Evolutionary conservation across 2,113 vertebrate genomes (phyloP), one percentile per base, ranked within the genome.

Genomic region (Myrmecobius fasciatus): DNA sequence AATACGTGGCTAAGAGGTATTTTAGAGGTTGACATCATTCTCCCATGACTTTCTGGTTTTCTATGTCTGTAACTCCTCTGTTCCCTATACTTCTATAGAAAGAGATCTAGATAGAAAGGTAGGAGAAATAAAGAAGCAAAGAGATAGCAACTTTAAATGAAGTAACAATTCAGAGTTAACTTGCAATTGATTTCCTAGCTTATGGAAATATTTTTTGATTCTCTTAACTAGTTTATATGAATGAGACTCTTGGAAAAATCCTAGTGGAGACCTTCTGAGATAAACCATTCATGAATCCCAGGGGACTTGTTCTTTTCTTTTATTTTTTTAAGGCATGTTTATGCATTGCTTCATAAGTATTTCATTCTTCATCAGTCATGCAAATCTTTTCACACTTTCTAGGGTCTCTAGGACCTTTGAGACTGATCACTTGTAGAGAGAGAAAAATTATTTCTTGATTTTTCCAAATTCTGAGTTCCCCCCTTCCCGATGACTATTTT

Each of bases 391-490:
- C 83, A 91, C 17, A 53, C 89, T 95, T 93, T 89, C 43, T 94
- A 95, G 93, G 52, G 52, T 92, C 51, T 92, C 91, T n/a, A 96
- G 90, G 10, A 91, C 53, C 8, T 17, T 48, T 91, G 83, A 92
- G 48, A 22, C n/a, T 46, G 22, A 91, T 53, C 95, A 52, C 43
- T 31, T 91, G 20, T 89, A 60, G 36, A 43, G 54, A 60, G 53
- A 75, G 52, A 91, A 94, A 95, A 91, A 3, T 25, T 89, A 91
- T 25, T 92, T 94, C 2, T 4, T 96, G 0, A 92, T 89, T 96
- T 97, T 94, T 94, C 94, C 88, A 90, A 94, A 90, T 96, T 93
- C 90, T 94, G 46, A 95, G 90, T 92, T 53, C 5, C 17, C 2
- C 36, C 52, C 53, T 90, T 48, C 20, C 36, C 53, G 20, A 25